Evolutionary conservation across 1,140 invertebrate genomes (phyloP), one percentile per base, ranked within the genome.

Genomic region (Plectrocnemia conspersa): DNA sequence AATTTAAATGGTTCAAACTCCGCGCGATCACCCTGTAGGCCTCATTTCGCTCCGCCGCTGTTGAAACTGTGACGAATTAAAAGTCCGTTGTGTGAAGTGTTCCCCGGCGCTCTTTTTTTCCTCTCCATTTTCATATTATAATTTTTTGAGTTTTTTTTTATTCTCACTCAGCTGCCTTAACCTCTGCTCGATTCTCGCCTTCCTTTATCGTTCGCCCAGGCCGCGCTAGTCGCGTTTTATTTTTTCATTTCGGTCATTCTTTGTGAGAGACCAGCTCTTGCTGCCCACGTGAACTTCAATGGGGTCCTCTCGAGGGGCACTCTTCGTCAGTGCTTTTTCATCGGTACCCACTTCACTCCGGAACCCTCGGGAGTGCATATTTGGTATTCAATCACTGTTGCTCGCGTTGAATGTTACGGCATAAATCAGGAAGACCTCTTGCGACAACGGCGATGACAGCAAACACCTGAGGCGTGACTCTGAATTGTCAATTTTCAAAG

Each of bases 11-110:
- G 29, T 35, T 11, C 46, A 24, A 29, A 29, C 46, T 27, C 46
- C n/a, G 32, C 35, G 27, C 23, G 52, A n/a, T 7, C 58, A 52
- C 32, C 49, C 48, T 42, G 41, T 54, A 33, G 52, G 29, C 35
- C 50, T 48, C 56, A 48, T 52, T 60, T 56, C 44, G 53, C 54
- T 48, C 19, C 53, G 58, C 42, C 54, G 54, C 33, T 40, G 54
- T 50, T 32, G 41, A 56, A 49, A 53, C 58, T 60, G 58, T 60
- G 58, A 60, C 58, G 58, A 60, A 60, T 60, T 46, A 40, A 41
- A 29, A 33, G 54, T 53, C 54, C 54, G 58, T 60, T 60, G 54
- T 60, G 54, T 56, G 54, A 60, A 60, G 58, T 60, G 52, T 42
- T 52, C 25, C 46, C 33, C 49, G 47, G 36, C 22, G 49, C 33